A percentile compares a stretch with the other conserved stretches of the same genome.
These are phyloP conservation scores for Drosophila neotestacea DNA, from an alignment of 2,888 invertebrate species.

Conservation along the genomic window DNA sequence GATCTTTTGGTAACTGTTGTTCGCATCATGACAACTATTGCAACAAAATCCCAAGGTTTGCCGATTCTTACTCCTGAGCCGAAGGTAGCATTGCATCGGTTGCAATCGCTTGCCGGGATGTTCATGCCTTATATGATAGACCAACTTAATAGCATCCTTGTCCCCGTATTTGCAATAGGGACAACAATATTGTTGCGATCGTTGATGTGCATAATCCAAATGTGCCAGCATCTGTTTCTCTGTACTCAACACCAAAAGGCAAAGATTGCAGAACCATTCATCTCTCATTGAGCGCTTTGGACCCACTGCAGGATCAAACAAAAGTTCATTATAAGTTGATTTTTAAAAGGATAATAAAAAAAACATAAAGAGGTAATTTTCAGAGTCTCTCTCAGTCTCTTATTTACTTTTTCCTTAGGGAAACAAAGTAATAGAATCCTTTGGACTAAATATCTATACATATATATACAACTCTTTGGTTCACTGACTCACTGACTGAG, in stretches of 20 bases:
- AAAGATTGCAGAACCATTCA: constrained; percentile 55
- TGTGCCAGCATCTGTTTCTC: not conserved
- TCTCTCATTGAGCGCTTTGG: not conserved
- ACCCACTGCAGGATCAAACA: constrained; percentile 3
- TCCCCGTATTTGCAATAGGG: constrained; percentile 17
- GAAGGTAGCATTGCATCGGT: constrained; percentile 33
- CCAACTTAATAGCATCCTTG: not conserved
- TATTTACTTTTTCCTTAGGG: too few relatives aligned
- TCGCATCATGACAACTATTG: constrained; percentile 25
- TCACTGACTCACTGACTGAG: too few relatives aligned
- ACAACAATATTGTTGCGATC: constrained; percentile 23
- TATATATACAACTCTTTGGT: too few relatives aligned
- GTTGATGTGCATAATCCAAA: constrained; percentile 14
- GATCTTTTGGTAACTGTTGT: constrained; percentile 52
- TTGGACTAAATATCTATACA: too few relatives aligned
- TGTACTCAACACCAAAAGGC: not conserved
- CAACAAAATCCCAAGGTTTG: constrained; percentile 70
- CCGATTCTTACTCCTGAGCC: constrained; percentile 39
- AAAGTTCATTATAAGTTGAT: too few relatives aligned
- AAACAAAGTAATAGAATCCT: too few relatives aligned
- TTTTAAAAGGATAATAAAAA: too few relatives aligned
- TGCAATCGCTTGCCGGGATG: constrained; percentile 33
- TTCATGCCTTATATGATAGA: constrained; percentile 31
- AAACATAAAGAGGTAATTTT: too few relatives aligned
- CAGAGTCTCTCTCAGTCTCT: too few relatives aligned